phyloP scores from a whole-genome alignment of 1,140 invertebrate genomes.

The Sycobia sp. region DNA sequence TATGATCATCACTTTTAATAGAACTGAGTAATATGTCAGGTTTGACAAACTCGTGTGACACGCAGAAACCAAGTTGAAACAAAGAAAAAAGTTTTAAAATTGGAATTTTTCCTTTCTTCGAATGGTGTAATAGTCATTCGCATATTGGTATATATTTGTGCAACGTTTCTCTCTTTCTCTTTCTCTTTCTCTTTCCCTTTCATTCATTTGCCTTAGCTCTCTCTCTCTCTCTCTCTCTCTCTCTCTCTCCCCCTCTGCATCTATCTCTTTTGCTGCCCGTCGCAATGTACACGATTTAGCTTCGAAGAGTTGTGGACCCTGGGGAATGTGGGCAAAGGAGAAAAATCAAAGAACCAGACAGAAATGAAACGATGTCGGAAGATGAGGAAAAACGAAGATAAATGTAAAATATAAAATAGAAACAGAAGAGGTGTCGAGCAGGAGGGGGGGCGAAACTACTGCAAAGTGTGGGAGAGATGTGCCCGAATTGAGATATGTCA shows the following conservation, averaged over 20 bases:
- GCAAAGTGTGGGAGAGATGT: background rate
- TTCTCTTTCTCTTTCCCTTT: too few relatives aligned
- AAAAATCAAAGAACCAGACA: slow-evolving; percentile 24
- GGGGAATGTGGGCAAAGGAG: background rate
- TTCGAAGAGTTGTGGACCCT: slow-evolving; percentile 13
- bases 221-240: too few relatives aligned
- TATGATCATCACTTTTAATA: too few relatives aligned
- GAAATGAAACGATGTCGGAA: slow-evolving; percentile 2
- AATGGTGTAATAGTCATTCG: slow-evolving; percentile 15
- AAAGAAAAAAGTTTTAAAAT: slow-evolving; percentile 7
- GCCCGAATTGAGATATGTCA: too few relatives aligned
- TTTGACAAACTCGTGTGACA: too few relatives aligned
- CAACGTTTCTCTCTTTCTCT: too few relatives aligned
- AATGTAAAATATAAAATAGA: slow-evolving; percentile 28
- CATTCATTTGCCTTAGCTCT: too few relatives aligned
- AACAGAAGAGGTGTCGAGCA: background rate
- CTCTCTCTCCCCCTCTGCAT: too few relatives aligned
- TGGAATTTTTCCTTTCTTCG: slow-evolving; percentile 26
- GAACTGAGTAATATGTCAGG: too few relatives aligned
- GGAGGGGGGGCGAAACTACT: background rate
- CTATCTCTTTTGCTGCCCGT: background rate
- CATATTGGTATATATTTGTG: slow-evolving; percentile 18
- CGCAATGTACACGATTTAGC: background rate
- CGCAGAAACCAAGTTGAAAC: too few relatives aligned
- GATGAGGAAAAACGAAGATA: slow-evolving; percentile 24